Base-by-base conservation (phyloP, 2,797 vertebrate genomes). In the Knipowitschia caucasica region DNA sequence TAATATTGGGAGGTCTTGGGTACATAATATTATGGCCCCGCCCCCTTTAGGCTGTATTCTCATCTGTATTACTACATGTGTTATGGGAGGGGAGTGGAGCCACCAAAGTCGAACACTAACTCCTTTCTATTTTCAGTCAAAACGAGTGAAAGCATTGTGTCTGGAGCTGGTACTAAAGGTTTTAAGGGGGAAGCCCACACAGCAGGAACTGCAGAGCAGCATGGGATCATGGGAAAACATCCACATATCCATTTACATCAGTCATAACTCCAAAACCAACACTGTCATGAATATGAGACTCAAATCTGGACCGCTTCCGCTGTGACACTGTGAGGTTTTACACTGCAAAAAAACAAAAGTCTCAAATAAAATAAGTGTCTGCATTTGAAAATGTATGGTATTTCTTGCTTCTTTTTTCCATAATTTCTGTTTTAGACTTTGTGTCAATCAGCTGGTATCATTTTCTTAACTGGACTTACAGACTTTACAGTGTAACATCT, bases 1-100 rank as follows among this genome's bases (percentile, higher is more conserved):
- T 61, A 63, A 49, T 66, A 57, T 66, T 76, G 75, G 73, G 69
- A 76, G 77, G 67, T 73, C 74, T 65, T 30, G 30, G 42, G 62
- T 70, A 44, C 50, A 61, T 26, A 35, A 60, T 52, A 59, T 71
- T 55, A 53, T 57, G 44, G 42, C 69, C 75, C 71, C 70, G 73
- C 71, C 75, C 71, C 46, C 15, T 56, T 58, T 36, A 46, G 45
- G 27, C 50, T 66, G 46, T 47, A 35, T 59, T 43, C 59, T 78
- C 82, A 86, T 85, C 71, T 89, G 85, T 62, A 71, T 55, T 81
- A n/a, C n/a, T n/a, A 57, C 80, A 85, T 67, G 69, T 83, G 80
- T 71, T 81, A 53, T 72, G 1, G 25, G 27, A 70, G 53, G 69
- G 62, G 44, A 27, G 47, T 38, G 4, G 18, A 73, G 73, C 83